Conservation (phyloP, 2,797 vertebrate genomes). For the Petrocephalus schoutedeni region DNA sequence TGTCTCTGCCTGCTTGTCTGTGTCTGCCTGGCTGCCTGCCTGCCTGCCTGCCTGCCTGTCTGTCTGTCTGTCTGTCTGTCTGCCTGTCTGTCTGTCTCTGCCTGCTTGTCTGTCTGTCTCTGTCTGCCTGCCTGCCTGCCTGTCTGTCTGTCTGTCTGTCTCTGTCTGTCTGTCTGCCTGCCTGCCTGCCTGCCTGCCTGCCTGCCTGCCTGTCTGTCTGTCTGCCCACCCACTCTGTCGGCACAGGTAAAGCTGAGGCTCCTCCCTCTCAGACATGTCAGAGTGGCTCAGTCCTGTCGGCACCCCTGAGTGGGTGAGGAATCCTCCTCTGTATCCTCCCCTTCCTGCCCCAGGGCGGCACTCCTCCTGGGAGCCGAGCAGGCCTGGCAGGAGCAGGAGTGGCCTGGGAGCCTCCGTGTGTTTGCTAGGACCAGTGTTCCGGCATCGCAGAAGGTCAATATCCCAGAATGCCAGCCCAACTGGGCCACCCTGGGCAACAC, state of each 20-base stretch:
- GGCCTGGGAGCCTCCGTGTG: not conserved
- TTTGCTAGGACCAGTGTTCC: slow-evolving; percentile 1
- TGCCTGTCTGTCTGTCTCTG: not conserved
- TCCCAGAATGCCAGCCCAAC: not conserved
- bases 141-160: not conserved
- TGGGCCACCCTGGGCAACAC: not conserved
- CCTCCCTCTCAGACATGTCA: slow-evolving; percentile 53
- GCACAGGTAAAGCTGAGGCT: slow-evolving; percentile 15
- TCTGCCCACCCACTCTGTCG: not conserved
- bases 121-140: not conserved
- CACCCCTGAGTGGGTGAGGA: slow-evolving; percentile 63
- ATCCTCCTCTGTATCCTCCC: slow-evolving; percentile 39
- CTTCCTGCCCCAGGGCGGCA: slow-evolving; percentile 60
- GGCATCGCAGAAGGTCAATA: not conserved
- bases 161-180: not conserved
- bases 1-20: too few relatives aligned
- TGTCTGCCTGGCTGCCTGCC: too few relatives aligned
- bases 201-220: not conserved
- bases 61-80: too few relatives aligned
- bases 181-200: not conserved
- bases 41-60: not conserved
- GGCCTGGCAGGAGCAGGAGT: not conserved
- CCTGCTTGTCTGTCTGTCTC: not conserved
- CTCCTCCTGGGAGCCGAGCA: not conserved
- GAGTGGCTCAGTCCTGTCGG: slow-evolving; percentile 65